phyloP scores from a whole-genome alignment of 1,140 invertebrate species.

The Colletes latitarsis region DNA sequence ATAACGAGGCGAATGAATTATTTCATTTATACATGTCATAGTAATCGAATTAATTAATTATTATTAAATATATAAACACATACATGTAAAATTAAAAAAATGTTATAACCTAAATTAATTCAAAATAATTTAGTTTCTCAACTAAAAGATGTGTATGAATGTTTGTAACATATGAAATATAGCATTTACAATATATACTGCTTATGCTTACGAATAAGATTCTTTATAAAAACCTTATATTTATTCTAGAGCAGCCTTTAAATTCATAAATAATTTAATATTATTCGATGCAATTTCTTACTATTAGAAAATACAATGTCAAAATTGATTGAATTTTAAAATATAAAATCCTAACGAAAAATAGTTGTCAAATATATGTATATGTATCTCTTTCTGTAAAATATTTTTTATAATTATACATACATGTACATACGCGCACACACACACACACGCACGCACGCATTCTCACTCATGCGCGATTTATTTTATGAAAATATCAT shows the following conservation, averaged over 20 bases:
- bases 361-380: constrained; percentile 7
- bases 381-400: neutral
- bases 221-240: constrained; percentile 32
- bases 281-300: constrained; percentile 23
- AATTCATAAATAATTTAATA: constrained; percentile 46
- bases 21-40: neutral
- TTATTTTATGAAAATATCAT: constrained; percentile 38
- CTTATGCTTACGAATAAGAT: constrained; percentile 27
- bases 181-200: neutral
- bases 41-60: neutral
- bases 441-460: constrained; percentile 3
- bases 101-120: constrained; percentile 20
- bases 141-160: constrained; percentile 1
- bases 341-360: constrained; percentile 46
- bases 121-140: neutral
- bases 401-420: constrained; percentile 8
- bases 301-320: constrained; percentile 36
- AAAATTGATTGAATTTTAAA: constrained; percentile 23
- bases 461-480: neutral
- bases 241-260: constrained; percentile 41
- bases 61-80: constrained; percentile 21
- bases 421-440: neutral
- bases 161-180: neutral
- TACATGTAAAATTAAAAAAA: constrained; percentile 32
- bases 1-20: neutral